Base-by-base conservation (phyloP, 2,113 vertebrate species). In the Eublepharis macularius region DNA sequence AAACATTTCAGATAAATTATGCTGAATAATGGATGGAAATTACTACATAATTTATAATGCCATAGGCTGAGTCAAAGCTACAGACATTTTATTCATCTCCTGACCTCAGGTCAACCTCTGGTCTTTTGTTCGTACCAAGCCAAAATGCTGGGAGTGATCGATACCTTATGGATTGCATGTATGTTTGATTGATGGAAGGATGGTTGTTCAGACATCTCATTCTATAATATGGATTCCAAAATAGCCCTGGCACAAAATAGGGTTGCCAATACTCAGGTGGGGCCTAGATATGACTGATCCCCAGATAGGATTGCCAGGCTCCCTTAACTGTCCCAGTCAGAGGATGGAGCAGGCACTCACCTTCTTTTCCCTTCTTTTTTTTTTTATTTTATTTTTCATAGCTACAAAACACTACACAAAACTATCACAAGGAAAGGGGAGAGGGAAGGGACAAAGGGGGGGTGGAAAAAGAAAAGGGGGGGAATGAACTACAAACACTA, bases 1-100 rank as follows among this genome's bases (percentile, higher is more conserved):
- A 94, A 95, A 95, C 90, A 91, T 94, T 91, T 92, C 92, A 95
- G 92, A 95, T 95, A 95, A 96, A 95, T 96, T 94, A 94, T 94
- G 90, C 92, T 95, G 92, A 96, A 96, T 96, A 96, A 96, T 95
- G 93, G 90, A 95, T 96, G 94, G 94, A 94, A 93, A 76, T 91
- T 88, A 92, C 92, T 95, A 93, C 92, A 93, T 96, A 95, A 94
- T 95, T 96, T 92, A 95, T 95, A 80, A 89, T 82, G 78, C 54
- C 75, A 85, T 65, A n/a, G 92, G 91, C 92, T 81, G 91, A 90
- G 86, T 41, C 57, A 1, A 91, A 89, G 77, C 87, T 6, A 6
- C 2, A 65, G 7, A 66, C 83, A 87, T 81, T 90, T 85, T 83
- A 76, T 88, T 76, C 11, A 47, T 66, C 57, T 60, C 76, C 17